phyloP scores from a whole-genome alignment of 2,888 invertebrate genomes.

The Drosophila kanekoi region DNA sequence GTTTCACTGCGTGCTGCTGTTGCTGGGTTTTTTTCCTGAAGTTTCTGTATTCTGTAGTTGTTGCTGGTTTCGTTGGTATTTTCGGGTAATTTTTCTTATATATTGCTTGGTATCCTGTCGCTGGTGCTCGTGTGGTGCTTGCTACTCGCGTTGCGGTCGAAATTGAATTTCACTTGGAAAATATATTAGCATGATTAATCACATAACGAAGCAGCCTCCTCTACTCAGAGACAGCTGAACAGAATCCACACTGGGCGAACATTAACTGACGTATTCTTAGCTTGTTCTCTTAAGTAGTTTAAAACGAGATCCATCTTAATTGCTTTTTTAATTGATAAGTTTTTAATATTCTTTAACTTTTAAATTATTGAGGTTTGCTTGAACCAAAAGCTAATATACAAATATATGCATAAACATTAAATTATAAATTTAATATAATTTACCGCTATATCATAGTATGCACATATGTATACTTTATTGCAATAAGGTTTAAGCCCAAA shows the following conservation, averaged over 20 bases:
- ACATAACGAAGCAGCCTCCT: slow-evolving; percentile 51
- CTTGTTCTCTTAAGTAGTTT: slow-evolving; percentile 4
- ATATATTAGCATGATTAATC: slow-evolving; percentile 78
- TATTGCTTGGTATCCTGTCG: slow-evolving; percentile 47
- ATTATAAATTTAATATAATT: neutral
- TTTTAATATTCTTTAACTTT: neutral
- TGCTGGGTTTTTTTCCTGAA: slow-evolving; percentile 8
- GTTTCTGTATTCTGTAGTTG: slow-evolving; percentile 18
- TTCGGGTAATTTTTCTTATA: slow-evolving; percentile 47
- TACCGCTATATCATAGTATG: neutral
- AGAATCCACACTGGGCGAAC: slow-evolving; percentile 7
- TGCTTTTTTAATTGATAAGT: slow-evolving; percentile 13
- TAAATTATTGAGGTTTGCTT: neutral
- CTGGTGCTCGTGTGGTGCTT: slow-evolving; percentile 32
- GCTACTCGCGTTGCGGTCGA: slow-evolving; percentile 59
- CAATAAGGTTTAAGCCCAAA: too few relatives aligned
- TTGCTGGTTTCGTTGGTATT: slow-evolving; percentile 33
- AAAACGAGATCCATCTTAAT: slow-evolving; percentile 14
- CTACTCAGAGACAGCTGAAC: slow-evolving; percentile 8
- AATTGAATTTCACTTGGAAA: slow-evolving; percentile 74
- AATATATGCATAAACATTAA: neutral
- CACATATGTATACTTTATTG: too few relatives aligned
- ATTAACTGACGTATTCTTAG: slow-evolving; percentile 11
- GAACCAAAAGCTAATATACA: neutral
- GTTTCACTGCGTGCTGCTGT: slow-evolving; percentile 44